These are phyloP conservation scores for Gymnopithys bicolor DNA, from an alignment of 2,797 vertebrate species.

Conservation along the genomic window DNA sequence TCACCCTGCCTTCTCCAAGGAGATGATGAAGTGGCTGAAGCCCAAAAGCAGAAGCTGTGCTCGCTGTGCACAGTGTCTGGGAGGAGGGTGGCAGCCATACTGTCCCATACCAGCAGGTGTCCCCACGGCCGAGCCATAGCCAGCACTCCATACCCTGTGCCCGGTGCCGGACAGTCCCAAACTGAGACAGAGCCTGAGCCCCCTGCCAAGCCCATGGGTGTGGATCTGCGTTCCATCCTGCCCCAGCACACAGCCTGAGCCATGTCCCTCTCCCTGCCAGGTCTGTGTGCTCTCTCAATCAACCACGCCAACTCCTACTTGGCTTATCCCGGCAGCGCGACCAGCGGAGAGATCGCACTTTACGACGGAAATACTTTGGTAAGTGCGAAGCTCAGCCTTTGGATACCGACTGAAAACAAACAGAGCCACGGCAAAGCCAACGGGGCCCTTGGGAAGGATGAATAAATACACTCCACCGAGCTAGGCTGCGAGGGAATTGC, in stretches of 20 bases:
- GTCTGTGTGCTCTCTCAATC: conserved; percentile 93
- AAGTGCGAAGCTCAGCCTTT: conserved; percentile 62
- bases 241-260: not conserved
- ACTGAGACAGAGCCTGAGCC: not conserved
- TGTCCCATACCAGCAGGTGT: conserved; percentile 68
- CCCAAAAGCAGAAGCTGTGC: not conserved
- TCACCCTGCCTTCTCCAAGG: not conserved
- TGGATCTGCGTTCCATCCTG: not conserved
- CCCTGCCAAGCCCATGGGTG: not conserved
- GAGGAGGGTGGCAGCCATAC: not conserved
- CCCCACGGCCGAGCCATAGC: conserved; percentile 9
- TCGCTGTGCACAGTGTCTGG: not conserved
- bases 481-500: not conserved
- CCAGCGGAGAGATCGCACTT: conserved; percentile 88
- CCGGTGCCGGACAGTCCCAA: not conserved
- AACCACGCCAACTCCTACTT: conserved; percentile 94
- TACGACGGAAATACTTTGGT: conserved; percentile 94
- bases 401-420: conserved; percentile 56
- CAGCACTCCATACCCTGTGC: not conserved
- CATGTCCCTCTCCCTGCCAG: conserved; percentile 68
- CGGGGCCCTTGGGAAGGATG: conserved; percentile 27
- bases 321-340: conserved; percentile 90
- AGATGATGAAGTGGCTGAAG: not conserved
- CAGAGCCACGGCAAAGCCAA: conserved; percentile 35
- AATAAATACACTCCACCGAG: not conserved